These are phyloP conservation scores for Drosophila pullipes DNA, from an alignment of 2,888 invertebrate genomes.

Conservation along the genomic window DNA sequence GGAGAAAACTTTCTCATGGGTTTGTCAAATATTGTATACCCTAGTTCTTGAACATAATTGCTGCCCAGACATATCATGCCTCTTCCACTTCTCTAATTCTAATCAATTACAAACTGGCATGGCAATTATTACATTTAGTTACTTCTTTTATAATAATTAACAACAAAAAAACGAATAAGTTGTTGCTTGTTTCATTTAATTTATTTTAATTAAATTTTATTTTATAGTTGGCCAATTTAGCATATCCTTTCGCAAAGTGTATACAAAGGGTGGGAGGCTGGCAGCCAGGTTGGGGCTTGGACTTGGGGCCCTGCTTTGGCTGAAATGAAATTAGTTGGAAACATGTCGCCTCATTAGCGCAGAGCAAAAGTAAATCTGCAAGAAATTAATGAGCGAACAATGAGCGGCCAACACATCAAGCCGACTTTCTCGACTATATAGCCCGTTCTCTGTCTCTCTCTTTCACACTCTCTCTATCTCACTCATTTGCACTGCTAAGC, in stretches of 20 bases:
- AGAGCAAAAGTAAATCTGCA: slow-evolving; percentile 55
- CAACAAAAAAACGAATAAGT: too few relatives aligned
- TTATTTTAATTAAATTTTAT: not conserved
- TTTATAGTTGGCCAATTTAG: not conserved
- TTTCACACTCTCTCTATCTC: not conserved
- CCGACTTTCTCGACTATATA: not conserved
- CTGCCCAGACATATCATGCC: not conserved
- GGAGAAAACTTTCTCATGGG: not conserved
- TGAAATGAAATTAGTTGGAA: slow-evolving; percentile 48
- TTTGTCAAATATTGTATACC: not conserved
- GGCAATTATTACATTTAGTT: too few relatives aligned
- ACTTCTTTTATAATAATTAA: too few relatives aligned
- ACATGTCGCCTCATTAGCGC: slow-evolving; percentile 68
- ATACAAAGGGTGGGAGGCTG: not conserved
- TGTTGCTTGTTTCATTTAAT: not conserved
- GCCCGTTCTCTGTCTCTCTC: not conserved
- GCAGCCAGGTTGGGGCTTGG: not conserved
- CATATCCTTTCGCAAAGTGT: not conserved
- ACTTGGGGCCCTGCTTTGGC: not conserved
- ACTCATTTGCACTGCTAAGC: not conserved
- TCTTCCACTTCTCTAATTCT: not conserved
- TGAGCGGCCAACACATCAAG: slow-evolving; percentile 35
- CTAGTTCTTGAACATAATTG: not conserved
- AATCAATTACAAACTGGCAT: not conserved
- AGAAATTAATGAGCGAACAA: slow-evolving; percentile 47